These are phyloP conservation scores for Noctua comes DNA, from an alignment of 2,888 invertebrate species.

Conservation along the genomic window DNA sequence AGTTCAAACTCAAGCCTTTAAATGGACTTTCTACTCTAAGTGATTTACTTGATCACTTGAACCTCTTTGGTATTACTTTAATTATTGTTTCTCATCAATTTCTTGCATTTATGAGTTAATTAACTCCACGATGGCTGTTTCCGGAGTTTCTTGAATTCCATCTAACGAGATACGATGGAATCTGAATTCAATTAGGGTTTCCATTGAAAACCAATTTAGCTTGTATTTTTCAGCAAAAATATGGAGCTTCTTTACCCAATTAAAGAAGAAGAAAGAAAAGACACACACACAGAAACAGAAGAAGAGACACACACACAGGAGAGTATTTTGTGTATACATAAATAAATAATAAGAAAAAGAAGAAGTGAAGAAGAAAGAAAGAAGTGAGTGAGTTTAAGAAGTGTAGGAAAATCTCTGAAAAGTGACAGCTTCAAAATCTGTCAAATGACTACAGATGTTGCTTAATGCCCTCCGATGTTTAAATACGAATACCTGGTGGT, in stretches of 20 bases:
- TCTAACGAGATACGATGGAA: background rate
- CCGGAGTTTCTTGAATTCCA: background rate
- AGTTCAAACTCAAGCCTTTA: constrained; percentile 37
- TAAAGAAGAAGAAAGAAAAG: too few relatives aligned
- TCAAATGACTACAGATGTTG: background rate
- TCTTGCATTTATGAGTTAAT: background rate
- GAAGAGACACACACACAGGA: too few relatives aligned
- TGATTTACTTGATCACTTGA: constrained; percentile 48
- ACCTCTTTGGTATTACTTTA: constrained; percentile 24
- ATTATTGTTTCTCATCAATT: constrained; percentile 10
- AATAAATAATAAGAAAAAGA: too few relatives aligned
- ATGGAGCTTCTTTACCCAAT: too few relatives aligned
- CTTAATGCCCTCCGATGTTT: too few relatives aligned
- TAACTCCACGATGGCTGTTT: background rate
- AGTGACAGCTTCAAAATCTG: too few relatives aligned
- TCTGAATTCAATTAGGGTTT: background rate
- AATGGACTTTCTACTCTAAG: constrained; percentile 52
- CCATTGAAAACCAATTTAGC: background rate
- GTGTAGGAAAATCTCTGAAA: background rate
- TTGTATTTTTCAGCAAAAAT: background rate
- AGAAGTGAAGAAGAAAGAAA: too few relatives aligned
- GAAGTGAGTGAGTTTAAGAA: too few relatives aligned
- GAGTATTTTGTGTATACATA: too few relatives aligned
- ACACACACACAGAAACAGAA: too few relatives aligned
- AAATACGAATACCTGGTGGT: too few relatives aligned